A percentile compares a stretch with the other conserved stretches of the same genome.
These are phyloP conservation scores for Benthosema pterotum DNA, from an alignment of 2,797 vertebrate species.

Conservation along the genomic window DNA sequence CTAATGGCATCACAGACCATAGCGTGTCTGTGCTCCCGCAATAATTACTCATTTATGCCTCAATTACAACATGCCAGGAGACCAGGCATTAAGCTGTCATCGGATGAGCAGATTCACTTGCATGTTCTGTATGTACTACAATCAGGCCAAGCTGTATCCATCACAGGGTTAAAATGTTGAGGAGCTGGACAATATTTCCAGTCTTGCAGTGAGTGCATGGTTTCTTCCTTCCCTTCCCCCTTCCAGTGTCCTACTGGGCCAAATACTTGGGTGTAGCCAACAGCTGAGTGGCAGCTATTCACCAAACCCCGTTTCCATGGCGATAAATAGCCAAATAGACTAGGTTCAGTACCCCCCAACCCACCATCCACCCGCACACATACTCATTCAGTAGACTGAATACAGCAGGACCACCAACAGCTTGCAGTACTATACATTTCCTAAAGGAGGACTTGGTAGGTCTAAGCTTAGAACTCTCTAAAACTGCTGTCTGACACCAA, in stretches of 20 bases:
- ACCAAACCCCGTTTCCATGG: conserved; percentile 43
- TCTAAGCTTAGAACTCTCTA: conserved; percentile 21
- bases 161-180: conserved; percentile 21
- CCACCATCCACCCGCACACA: too few relatives aligned
- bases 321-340: conserved; percentile 40
- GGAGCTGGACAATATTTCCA: background rate
- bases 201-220: conserved; percentile 14
- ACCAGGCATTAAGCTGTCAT: background rate
- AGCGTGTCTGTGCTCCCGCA: conserved; percentile 32
- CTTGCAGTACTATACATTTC: conserved; percentile 29
- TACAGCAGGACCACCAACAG: conserved; percentile 46
- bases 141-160: background rate
- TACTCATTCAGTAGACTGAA: conserved; percentile 40
- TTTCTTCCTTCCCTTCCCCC: conserved; percentile 1
- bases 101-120: conserved; percentile 7
- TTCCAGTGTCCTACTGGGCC: conserved; percentile 14
- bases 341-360: conserved; percentile 29
- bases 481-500: conserved; percentile 9
- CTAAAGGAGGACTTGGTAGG: conserved; percentile 13
- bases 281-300: conserved; percentile 65
- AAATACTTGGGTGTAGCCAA: conserved; percentile 42
- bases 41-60: conserved; percentile 57
- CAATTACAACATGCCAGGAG: conserved; percentile 11
- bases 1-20: conserved; percentile 47
- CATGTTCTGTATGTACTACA: background rate